Evolutionary conservation across 35 echinoderm and acorn worm species (phyloP).

Genomic region (Anneissia japonica): DNA sequence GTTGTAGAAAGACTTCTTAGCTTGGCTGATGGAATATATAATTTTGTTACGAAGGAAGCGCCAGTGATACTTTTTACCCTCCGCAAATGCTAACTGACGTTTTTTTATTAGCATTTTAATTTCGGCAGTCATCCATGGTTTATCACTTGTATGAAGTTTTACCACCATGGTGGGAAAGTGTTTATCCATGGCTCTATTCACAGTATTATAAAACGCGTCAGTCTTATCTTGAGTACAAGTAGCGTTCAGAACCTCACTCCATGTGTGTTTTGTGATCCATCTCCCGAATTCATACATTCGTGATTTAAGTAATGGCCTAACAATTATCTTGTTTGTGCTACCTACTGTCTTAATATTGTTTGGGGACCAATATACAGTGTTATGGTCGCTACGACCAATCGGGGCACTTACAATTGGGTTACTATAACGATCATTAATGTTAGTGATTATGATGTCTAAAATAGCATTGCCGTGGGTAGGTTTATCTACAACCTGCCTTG

Average conservation of each 20-base stretch:
- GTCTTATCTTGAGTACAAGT: slow-evolving; percentile 1
- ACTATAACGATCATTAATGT: not conserved
- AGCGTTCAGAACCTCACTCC: slow-evolving; percentile 7
- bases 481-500: not conserved
- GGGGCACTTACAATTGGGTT: not conserved
- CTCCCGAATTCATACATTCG: slow-evolving; percentile 3
- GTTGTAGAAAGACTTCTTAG: slow-evolving; percentile 8
- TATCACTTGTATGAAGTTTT: not conserved
- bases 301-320: not conserved
- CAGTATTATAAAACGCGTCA: not conserved
- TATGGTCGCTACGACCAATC: not conserved
- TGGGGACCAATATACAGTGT: not conserved
- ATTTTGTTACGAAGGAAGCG: slow-evolving; percentile 7
- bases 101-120: not conserved
- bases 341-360: not conserved
- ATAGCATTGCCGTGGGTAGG: not conserved
- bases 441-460: not conserved
- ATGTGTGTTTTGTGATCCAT: slow-evolving; percentile 23
- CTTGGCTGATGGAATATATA: not conserved
- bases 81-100: not conserved
- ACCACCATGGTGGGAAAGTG: slow-evolving; percentile 11
- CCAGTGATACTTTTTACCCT: not conserved
- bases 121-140: not conserved
- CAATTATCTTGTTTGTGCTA: not conserved
- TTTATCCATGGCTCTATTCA: not conserved